Conservation (phyloP, 2,113 vertebrate genomes). For the Colinus virginianus region DNA sequence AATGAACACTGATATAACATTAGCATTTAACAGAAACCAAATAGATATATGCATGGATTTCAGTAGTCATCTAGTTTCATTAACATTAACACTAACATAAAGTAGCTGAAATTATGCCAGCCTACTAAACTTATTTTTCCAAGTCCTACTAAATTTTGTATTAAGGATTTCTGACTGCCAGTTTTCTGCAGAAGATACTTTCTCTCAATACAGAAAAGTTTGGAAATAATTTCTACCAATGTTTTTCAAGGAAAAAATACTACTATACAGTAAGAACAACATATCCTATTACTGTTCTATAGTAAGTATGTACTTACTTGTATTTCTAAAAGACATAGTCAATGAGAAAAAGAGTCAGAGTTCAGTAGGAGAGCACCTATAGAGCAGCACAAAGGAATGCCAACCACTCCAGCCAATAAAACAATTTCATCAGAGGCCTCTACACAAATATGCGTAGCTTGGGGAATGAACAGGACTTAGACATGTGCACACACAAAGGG, state of each 20-base stretch:
- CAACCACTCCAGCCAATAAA: background rate
- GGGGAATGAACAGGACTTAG: background rate
- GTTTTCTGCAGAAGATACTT: background rate
- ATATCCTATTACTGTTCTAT: background rate
- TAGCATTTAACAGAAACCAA: background rate
- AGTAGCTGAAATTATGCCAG: background rate
- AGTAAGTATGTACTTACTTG: background rate
- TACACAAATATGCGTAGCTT: background rate
- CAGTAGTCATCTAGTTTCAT: background rate
- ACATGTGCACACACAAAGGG: background rate
- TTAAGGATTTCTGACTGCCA: background rate
- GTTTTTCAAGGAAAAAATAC: background rate
- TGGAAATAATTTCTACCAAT: background rate
- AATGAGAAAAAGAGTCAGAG: background rate
- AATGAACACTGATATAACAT: background rate
- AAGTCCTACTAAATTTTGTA: background rate
- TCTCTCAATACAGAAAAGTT: background rate
- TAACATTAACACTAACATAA: background rate
- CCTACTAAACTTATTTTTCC: rapidly evolving
- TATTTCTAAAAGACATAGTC: background rate
- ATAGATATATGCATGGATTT: background rate
- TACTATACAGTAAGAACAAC: background rate
- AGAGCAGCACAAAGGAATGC: background rate
- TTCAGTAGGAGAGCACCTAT: background rate
- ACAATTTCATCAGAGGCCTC: background rate